phyloP scores from a whole-genome alignment of 2,888 invertebrate genomes.

The Hirtodrosophila trivittata region DNA sequence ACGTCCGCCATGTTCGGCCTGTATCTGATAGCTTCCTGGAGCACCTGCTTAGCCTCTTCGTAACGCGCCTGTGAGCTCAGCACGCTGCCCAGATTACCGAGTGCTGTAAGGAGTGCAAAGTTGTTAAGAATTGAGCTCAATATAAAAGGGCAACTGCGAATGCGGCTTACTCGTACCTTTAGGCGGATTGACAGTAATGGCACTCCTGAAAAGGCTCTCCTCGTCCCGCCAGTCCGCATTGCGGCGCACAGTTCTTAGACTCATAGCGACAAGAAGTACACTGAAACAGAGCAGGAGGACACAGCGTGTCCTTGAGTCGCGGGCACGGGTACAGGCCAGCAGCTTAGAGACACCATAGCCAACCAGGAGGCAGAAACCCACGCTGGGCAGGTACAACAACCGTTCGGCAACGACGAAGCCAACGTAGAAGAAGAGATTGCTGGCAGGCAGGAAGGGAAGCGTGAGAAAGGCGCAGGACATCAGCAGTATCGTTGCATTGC shows the following conservation, averaged over 20 bases:
- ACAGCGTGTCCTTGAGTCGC: constrained; percentile 80
- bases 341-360: constrained; percentile 88
- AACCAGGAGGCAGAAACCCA: constrained; percentile 95
- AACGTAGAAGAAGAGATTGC: constrained; percentile 98
- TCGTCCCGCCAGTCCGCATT: constrained; percentile 97
- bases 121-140: background rate
- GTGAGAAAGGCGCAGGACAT: constrained; percentile 91
- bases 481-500: constrained; percentile 83
- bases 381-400: constrained; percentile 97
- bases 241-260: constrained; percentile 90
- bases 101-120: constrained; percentile 87
- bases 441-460: constrained; percentile 97
- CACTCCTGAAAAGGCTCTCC: constrained; percentile 95
- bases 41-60: constrained; percentile 95
- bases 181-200: constrained; percentile 96
- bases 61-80: constrained; percentile 94
- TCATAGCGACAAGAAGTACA: constrained; percentile 88
- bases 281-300: constrained; percentile 83
- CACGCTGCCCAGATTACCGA: constrained; percentile 98
- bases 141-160: background rate
- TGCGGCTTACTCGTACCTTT: constrained; percentile 92
- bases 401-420: constrained; percentile 99
- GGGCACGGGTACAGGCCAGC: constrained; percentile 67
- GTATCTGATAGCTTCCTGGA: constrained; percentile 94
- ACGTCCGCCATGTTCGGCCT: constrained; percentile 99